Evolutionary conservation across 2,113 vertebrate species (phyloP).

Genomic region (Microtus montanus): DNA sequence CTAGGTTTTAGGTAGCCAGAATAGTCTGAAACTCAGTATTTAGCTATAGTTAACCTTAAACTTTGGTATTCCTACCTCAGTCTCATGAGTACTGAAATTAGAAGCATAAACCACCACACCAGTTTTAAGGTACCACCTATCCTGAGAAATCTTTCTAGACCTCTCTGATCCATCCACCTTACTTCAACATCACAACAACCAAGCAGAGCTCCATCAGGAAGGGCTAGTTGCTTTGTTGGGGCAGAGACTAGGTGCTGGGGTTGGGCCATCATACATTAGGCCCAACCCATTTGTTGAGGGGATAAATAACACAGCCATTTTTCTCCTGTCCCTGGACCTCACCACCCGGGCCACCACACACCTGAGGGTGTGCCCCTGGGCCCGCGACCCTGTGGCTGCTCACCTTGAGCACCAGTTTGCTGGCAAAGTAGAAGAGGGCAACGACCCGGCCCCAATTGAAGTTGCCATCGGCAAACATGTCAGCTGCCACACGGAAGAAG

Average conservation of each 20-base stretch:
- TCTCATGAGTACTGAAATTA: neutral
- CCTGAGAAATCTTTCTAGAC: neutral
- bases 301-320: neutral
- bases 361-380: neutral
- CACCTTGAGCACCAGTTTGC: conserved; percentile 90
- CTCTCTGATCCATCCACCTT: neutral
- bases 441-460: conserved; percentile 97
- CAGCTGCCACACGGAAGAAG: conserved; percentile 89
- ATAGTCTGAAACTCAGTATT: neutral
- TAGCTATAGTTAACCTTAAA: neutral
- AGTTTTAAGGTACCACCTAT: neutral
- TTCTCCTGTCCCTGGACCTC: neutral
- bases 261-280: fast-evolving
- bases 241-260: neutral
- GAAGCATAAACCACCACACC: neutral
- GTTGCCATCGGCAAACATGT: conserved; percentile 93
- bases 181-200: no score
- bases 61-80: neutral
- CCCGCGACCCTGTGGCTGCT: neutral
- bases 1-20: neutral
- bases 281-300: neutral
- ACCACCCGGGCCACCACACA: neutral
- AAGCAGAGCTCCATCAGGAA: neutral
- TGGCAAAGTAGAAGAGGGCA: conserved; percentile 94
- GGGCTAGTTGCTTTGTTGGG: neutral